phyloP scores from a whole-genome alignment of 2,888 invertebrate species.

The Eupithecia tripunctaria region DNA sequence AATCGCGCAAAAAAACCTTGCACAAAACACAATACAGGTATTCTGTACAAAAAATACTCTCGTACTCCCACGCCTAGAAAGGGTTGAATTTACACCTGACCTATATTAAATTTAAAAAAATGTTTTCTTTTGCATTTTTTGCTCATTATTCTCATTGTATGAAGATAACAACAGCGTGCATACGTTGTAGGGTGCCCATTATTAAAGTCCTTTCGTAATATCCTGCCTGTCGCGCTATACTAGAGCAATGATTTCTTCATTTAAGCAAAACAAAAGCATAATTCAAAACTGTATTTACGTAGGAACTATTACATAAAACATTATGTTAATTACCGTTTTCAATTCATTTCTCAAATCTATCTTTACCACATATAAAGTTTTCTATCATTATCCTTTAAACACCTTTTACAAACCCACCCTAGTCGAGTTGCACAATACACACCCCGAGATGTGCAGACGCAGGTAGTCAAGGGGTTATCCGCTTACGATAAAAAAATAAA shows the following conservation, averaged over 20 bases:
- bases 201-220: conserved; percentile 34
- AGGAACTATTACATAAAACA: neutral
- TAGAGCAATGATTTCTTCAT: neutral
- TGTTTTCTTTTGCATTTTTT: conserved; percentile 77
- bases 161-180: conserved; percentile 62
- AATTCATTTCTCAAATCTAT: neutral
- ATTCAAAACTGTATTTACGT: neutral
- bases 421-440: conserved; percentile 59
- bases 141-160: conserved; percentile 71
- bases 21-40: conserved; percentile 66
- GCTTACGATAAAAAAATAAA: conserved; percentile 78
- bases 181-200: conserved; percentile 61
- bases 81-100: conserved; percentile 84
- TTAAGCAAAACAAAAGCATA: neutral
- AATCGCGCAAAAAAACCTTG: conserved; percentile 71
- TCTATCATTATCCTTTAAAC: conserved; percentile 28
- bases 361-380: neutral
- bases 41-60: conserved; percentile 73
- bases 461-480: conserved; percentile 83
- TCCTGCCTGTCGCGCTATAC: neutral
- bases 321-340: too few relatives aligned
- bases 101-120: conserved; percentile 75
- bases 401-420: conserved; percentile 56
- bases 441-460: conserved; percentile 57
- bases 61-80: conserved; percentile 81